phyloP scores from a whole-genome alignment of 2,797 vertebrate genomes.

The Cossypha caffra region DNA sequence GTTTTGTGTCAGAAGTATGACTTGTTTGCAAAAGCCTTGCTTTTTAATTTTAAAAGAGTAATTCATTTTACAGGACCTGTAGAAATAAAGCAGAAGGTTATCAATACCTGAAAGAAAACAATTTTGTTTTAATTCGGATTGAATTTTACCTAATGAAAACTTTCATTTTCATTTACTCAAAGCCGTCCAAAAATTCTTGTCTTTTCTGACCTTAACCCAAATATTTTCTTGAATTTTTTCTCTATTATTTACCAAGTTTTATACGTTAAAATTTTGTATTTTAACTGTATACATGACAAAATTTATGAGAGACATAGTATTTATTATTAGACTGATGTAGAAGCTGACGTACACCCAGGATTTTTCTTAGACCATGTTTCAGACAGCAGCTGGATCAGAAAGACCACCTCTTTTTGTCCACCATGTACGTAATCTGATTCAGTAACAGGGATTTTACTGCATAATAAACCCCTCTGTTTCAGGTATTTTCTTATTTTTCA shows the following conservation, averaged over 20 bases:
- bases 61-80: background rate
- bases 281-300: background rate
- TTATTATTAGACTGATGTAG: background rate
- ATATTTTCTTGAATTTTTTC: background rate
- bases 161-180: background rate
- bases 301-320: background rate
- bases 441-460: background rate
- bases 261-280: background rate
- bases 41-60: background rate
- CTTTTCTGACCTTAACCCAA: background rate
- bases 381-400: background rate
- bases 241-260: background rate
- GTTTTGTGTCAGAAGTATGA: background rate
- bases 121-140: background rate
- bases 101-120: background rate
- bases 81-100: background rate
- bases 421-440: background rate
- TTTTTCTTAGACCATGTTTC: background rate
- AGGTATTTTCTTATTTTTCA: background rate
- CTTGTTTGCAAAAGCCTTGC: background rate
- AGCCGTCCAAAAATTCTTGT: background rate
- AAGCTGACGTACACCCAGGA: background rate
- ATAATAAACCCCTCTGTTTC: background rate
- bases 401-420: background rate
- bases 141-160: background rate